Evolutionary conservation across 2,888 invertebrate species (phyloP), one percentile per base, ranked within the genome.

Genomic region (Trachelus troglodyta): DNA sequence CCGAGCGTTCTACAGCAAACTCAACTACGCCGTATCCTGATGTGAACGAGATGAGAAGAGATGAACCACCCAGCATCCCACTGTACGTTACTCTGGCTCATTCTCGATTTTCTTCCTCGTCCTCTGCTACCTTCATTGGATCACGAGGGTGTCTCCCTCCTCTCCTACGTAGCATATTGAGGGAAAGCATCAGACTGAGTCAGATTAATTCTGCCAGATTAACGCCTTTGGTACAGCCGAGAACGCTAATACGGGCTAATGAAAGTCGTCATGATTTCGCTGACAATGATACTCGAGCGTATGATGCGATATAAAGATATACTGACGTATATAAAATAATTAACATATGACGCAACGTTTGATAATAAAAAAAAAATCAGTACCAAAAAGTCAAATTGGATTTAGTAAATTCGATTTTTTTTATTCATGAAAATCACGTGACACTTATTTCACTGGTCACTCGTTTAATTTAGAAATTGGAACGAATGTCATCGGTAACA

Each of bases 191-290:
- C 89, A 89, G 87, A 90, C 90, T 87, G 88, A 90, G 87, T 84
- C 85, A 86, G 89, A 90, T 90, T 90, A 90, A 90, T 90, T 90
- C 90, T 89, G 87, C 87, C 89, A 89, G 90, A 90, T 90, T 90
- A 90, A 90, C 90, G 89, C 90, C 89, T 89, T 90, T 90, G 87
- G 85, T 80, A 81, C 79, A 80, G 35, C 23, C 79, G 77, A 79
- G 81, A 80, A 79, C 84, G 79, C 82, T 88, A 85, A 87, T 87
- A 81, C 85, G 83, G 83, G 87, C 88, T 87, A 88, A 89, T 89
- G 86, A 87, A 87, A 89, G 85, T 88, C 85, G 84, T 80, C 85
- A 85, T 84, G 86, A 87, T 86, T 84, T 84, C 83, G 83, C 80
- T 79, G 56, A 56, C 56, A 56, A 56, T 23, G 56, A 56, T 56